These are phyloP conservation scores for Agelaius tricolor DNA, from an alignment of 2,113 vertebrate genomes.

Conservation along the genomic window DNA sequence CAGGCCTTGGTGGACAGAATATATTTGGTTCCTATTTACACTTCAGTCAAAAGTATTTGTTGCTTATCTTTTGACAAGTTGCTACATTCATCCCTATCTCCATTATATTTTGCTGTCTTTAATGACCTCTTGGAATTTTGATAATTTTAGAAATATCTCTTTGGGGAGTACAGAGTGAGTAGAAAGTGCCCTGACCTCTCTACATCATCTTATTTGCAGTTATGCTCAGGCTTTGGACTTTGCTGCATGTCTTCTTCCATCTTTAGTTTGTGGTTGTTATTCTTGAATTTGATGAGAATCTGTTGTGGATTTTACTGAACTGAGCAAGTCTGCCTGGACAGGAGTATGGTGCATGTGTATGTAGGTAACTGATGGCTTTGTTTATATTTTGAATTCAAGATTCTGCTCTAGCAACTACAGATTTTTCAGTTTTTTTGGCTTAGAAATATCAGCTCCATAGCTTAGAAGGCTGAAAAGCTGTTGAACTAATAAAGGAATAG, in stretches of 20 bases:
- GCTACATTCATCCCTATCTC: not conserved
- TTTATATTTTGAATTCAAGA: not conserved
- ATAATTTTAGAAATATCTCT: not conserved
- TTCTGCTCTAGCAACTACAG: not conserved
- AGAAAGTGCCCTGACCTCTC: not conserved
- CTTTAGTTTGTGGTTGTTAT: not conserved
- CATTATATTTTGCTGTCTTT: not conserved
- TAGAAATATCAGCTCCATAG: not conserved
- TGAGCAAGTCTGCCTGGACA: not conserved
- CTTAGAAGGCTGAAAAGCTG: not conserved
- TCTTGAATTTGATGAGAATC: not conserved
- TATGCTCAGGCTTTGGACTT: not conserved
- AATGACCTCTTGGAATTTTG: not conserved
- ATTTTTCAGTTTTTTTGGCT: too few species aligned
- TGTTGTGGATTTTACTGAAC: not conserved
- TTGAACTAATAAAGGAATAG: not conserved
- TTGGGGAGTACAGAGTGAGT: fast-evolving
- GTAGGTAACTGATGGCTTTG: not conserved
- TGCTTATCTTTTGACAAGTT: not conserved
- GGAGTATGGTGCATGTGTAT: not conserved
- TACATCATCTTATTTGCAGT: not conserved
- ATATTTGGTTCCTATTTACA: not conserved
- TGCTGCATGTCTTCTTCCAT: not conserved
- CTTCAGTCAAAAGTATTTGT: not conserved
- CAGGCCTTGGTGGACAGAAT: not conserved